These are phyloP conservation scores for Raillietiella orientalis DNA, from an alignment of 2,888 invertebrate genomes.

Conservation along the genomic window DNA sequence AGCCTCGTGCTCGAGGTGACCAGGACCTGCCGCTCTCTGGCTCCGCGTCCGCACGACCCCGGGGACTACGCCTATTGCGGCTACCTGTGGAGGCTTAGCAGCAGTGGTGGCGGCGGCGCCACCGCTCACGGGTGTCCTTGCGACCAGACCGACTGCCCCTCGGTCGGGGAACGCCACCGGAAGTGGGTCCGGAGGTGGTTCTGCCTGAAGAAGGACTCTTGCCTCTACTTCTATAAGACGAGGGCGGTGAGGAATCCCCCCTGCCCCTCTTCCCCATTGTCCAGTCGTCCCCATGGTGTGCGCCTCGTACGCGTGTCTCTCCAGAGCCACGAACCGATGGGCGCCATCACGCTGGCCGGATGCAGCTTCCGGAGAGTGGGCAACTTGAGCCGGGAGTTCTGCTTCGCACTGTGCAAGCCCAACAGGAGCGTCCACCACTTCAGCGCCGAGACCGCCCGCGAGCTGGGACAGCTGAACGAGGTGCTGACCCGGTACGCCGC, in stretches of 20 bases:
- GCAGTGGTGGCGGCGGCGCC: too few species aligned
- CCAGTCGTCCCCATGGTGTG: too few species aligned
- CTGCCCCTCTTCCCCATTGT: too few species aligned
- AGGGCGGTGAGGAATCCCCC: constrained; percentile 31
- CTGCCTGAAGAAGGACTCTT: constrained; percentile 59
- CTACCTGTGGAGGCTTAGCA: too few species aligned
- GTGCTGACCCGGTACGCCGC: too few species aligned
- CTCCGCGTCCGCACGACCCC: constrained; percentile 6
- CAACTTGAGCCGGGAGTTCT: too few species aligned
- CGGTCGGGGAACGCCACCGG: constrained; percentile 8
- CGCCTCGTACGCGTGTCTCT: too few species aligned
- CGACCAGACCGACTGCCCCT: constrained; percentile 9
- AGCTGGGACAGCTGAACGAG: too few species aligned
- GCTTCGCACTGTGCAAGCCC: too few species aligned
- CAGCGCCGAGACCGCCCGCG: too few species aligned
- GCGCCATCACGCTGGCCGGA: constrained; percentile 57
- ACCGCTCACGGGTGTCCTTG: constrained; percentile 10
- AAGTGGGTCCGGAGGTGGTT: constrained; percentile 68
- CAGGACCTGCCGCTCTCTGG: constrained; percentile 42
- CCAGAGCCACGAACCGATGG: constrained; percentile 55
- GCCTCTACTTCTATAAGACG: constrained; percentile 77
- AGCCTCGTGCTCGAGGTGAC: constrained; percentile 60
- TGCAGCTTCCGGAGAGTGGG: too few species aligned
- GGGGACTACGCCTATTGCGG: constrained; percentile 8
- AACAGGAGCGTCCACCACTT: too few species aligned